Percentiles rank a stretch among this genome's conserved stretches.
These are phyloP conservation scores for Drosophila anceps DNA, from an alignment of 2,888 invertebrate genomes.

Conservation along the genomic window DNA sequence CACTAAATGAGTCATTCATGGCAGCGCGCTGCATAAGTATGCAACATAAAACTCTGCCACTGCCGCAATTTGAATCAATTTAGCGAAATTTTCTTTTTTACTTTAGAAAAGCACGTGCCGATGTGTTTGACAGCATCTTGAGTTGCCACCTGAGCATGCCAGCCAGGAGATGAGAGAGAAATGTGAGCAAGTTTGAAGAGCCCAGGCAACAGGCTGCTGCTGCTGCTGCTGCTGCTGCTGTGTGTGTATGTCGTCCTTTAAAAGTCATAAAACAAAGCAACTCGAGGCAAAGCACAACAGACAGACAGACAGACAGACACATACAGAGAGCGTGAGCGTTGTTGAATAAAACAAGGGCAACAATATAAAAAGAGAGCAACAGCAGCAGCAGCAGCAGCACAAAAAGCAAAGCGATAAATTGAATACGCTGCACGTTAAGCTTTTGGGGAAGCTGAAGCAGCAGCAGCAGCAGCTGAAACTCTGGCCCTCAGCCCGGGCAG, in stretches of 20 bases:
- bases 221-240: conserved; percentile 33
- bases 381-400: conserved; percentile 17
- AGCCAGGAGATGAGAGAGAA: neutral
- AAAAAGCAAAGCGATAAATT: conserved; percentile 55
- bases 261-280: conserved; percentile 55
- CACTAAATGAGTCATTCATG: conserved; percentile 37
- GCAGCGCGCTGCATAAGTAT: conserved; percentile 34
- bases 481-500: conserved; percentile 38
- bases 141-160: conserved; percentile 26
- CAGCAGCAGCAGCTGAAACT: neutral
- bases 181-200: conserved; percentile 17
- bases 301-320: neutral
- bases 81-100: conserved; percentile 16
- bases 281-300: conserved; percentile 29
- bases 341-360: conserved; percentile 8
- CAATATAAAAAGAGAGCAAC: conserved; percentile 10
- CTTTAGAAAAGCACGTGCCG: conserved; percentile 45
- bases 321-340: conserved; percentile 1
- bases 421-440: conserved; percentile 52
- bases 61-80: conserved; percentile 58
- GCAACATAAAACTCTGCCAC: conserved; percentile 37
- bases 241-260: conserved; percentile 3
- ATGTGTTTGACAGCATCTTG: conserved; percentile 19
- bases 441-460: conserved; percentile 8
- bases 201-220: conserved; percentile 50